Base-by-base conservation (phyloP, 2,797 vertebrate species). In the Esox masquinongy region DNA sequence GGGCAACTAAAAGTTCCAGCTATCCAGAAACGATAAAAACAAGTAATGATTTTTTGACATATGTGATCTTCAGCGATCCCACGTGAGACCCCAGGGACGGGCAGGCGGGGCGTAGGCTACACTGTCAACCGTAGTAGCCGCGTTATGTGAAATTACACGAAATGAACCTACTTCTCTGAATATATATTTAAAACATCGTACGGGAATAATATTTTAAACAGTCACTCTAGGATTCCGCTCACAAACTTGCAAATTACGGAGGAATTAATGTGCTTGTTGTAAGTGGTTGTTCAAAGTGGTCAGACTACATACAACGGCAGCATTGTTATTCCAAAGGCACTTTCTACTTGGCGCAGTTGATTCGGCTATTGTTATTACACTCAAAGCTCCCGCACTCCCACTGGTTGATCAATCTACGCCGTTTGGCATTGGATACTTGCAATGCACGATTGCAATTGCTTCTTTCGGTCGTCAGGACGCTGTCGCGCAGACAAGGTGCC, bases 401-500 rank as follows among this genome's bases (percentile, higher is more conserved):
- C 11, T 47, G 43, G 8, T 47, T 47, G 9, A 47, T 47, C 2
- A 5, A 5, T 47, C 43, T 47, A 47, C 43, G 5, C 43, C 9
- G 9, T 14, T 8, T 11, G 43, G 43, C 11, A 47, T 47, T 14
- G 43, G 43, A 47, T 14, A 47, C 43, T 11, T 47, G 43, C 43
- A 47, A 47, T 47, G 8, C 3, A 11, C 43, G 43, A 47, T 5
- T 1, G 43, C 43, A 14, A 47, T 2, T 47, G 43, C 43, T 14
- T 5, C 43, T 47, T 11, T 47, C 9, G 8, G 43, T 47, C 9
- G 43, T 14, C 43, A 14, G 8, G 43, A 43, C 43, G 53, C 53
- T 19, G 16, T 53, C 17, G 22, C 2, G 77, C 70, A 26, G 50
- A 72, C 69, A 79, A 81, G 72, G 82, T 81, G 77, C 61, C 36